Conservation (phyloP, 2,888 invertebrate species). For the Tolmerus cingulatus region DNA sequence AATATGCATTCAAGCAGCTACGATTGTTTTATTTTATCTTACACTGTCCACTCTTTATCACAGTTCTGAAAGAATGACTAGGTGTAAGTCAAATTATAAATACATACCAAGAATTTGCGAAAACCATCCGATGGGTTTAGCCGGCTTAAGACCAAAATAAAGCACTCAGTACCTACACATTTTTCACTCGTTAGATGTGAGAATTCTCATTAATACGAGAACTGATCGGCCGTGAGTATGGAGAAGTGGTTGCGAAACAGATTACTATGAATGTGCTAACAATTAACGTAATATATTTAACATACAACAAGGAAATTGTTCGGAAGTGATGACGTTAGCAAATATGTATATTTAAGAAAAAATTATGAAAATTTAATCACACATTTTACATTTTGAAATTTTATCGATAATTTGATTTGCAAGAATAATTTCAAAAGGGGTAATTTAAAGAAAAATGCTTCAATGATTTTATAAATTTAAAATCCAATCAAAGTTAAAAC, state of each 20-base stretch:
- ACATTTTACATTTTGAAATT: background rate
- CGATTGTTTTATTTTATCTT: background rate
- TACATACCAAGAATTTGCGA: background rate
- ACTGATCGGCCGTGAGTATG: background rate
- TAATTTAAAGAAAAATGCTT: background rate
- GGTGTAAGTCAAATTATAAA: background rate
- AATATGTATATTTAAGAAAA: background rate
- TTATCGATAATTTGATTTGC: background rate
- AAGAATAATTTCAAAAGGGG: background rate
- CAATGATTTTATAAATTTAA: background rate
- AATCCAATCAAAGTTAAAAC: background rate
- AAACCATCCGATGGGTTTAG: background rate
- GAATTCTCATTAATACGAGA: background rate
- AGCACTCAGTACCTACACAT: background rate
- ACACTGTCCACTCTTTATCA: background rate
- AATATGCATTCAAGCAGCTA: background rate
- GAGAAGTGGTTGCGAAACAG: background rate
- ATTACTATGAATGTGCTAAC: background rate
- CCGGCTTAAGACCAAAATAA: background rate
- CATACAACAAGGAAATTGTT: background rate
- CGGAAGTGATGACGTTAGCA: background rate
- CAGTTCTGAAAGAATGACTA: background rate
- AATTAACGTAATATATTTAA: background rate
- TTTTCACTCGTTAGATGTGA: background rate
- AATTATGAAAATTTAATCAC: background rate